Conservation (phyloP, 2,113 vertebrate species). For the Zootoca vivipara region DNA sequence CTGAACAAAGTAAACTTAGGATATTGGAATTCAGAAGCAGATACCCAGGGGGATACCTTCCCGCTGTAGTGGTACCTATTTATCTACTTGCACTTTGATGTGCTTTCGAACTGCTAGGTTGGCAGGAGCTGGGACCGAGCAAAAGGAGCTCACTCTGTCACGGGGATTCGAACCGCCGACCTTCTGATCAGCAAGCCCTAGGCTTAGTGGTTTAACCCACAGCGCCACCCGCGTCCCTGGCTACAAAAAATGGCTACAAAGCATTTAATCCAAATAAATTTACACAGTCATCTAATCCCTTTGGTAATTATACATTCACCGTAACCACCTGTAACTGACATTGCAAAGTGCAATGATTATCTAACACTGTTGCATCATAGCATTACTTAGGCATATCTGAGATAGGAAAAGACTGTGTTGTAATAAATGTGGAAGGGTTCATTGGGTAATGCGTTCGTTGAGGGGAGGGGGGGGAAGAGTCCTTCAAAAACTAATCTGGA, state of each 20-base stretch:
- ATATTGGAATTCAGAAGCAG: neutral
- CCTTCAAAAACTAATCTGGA: conserved; percentile 52
- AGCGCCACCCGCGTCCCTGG: no score
- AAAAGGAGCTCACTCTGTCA: no score
- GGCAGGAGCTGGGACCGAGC: no score
- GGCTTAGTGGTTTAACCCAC: no score
- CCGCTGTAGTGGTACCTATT: no score
- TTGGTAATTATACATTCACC: neutral
- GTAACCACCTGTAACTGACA: neutral
- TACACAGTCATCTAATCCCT: neutral
- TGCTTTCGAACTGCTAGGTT: no score
- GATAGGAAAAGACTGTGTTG: conserved; percentile 31
- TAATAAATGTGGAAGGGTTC: conserved; percentile 28
- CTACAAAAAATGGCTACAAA: neutral
- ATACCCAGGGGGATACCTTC: neutral
- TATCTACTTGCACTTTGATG: no score
- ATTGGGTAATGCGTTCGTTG: conserved; percentile 11
- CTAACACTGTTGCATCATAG: conserved; percentile 33
- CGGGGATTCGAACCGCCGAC: no score
- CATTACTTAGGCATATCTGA: neutral
- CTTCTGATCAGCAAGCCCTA: no score
- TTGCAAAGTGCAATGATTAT: neutral
- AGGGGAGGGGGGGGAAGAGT: conserved; percentile 11
- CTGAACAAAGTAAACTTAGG: neutral
- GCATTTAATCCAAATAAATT: conserved; percentile 5